A percentile compares a stretch with the other conserved stretches of the same genome.
Conservation (phyloP, 37 sponge, comb jelly and placozoan genomes). For the Corticium candelabrum region DNA sequence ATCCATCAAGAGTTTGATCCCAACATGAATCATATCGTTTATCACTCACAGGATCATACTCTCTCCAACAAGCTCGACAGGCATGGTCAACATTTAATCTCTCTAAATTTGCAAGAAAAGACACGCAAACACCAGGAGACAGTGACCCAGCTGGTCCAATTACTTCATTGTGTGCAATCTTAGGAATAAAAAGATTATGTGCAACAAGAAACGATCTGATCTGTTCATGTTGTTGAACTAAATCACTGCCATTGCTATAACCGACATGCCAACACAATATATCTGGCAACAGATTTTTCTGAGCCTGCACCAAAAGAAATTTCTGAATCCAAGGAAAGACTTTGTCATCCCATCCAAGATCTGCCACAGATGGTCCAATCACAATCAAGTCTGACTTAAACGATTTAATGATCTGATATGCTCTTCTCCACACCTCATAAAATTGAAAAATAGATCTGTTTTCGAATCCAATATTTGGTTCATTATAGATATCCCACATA, state of each 20-base stretch:
- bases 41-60: background rate
- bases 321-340: background rate
- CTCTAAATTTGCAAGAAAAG: background rate
- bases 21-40: background rate
- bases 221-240: background rate
- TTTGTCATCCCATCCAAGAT: background rate
- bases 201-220: background rate
- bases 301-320: background rate
- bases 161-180: background rate
- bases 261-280: background rate
- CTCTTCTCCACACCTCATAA: background rate
- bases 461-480: background rate
- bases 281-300: background rate
- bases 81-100: background rate
- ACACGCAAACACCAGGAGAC: background rate
- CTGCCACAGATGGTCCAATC: background rate
- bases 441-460: background rate
- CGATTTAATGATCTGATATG: background rate
- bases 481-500: background rate
- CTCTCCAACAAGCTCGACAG: background rate
- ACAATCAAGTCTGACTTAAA: background rate
- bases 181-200: background rate
- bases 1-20: background rate
- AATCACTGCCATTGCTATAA: background rate
- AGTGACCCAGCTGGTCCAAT: background rate